phyloP scores from a whole-genome alignment of 1,140 invertebrate genomes.

The Drosophila ambigua region DNA sequence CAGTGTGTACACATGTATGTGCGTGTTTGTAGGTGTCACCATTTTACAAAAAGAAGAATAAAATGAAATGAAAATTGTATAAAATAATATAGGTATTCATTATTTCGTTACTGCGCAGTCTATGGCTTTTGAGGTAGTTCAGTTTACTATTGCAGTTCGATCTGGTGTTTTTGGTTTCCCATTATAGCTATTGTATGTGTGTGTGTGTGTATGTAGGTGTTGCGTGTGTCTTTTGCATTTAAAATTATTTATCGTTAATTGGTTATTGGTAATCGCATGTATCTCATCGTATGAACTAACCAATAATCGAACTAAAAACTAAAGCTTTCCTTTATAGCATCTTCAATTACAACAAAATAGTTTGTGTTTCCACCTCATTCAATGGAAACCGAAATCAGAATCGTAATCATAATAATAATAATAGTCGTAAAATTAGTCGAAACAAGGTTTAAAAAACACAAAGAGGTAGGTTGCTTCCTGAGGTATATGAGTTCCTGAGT shows the following conservation, averaged over 20 bases:
- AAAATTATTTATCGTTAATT: constrained; percentile 24
- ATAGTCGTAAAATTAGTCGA: constrained; percentile 37
- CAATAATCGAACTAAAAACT: constrained; percentile 46
- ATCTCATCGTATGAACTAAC: constrained; percentile 19
- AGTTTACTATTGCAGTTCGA: constrained; percentile 83
- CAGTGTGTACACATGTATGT: constrained; percentile 22
- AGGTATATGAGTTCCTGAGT: constrained; percentile 83
- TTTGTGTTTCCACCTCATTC: constrained; percentile 18
- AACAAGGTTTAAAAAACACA: constrained; percentile 48
- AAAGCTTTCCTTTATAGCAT: constrained; percentile 74
- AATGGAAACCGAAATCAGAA: constrained; percentile 45
- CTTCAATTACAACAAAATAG: constrained; percentile 61
- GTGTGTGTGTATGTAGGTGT: background rate
- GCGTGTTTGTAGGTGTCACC: constrained; percentile 51
- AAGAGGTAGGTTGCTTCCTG: constrained; percentile 73
- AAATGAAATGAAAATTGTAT: constrained; percentile 27
- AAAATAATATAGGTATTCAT: constrained; percentile 29
- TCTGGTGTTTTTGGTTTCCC: constrained; percentile 49
- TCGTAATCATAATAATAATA: constrained; percentile 21
- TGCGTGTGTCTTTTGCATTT: constrained; percentile 42
- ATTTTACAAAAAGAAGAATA: constrained; percentile 67
- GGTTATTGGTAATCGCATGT: constrained; percentile 1
- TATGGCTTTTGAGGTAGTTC: constrained; percentile 83
- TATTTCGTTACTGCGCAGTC: constrained; percentile 67
- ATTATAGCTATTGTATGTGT: constrained; percentile 59